Base-by-base conservation (phyloP, 2,888 invertebrate species). In the Drosophila algonquin region DNA sequence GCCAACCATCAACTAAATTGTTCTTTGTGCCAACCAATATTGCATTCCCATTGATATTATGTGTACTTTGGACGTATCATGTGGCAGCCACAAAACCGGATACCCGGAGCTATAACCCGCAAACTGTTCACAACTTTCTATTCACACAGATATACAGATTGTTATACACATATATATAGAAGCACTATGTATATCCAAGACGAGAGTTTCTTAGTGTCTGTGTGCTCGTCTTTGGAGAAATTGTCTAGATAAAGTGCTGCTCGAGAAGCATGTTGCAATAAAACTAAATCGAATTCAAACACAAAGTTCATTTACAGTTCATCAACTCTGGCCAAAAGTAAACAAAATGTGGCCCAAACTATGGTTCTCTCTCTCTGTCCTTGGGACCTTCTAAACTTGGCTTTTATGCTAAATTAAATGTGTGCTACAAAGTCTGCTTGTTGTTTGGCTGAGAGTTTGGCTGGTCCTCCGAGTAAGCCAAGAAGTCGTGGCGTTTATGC, bases 231-330 rank as follows among this genome's bases (percentile, higher is more conserved):
- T 73, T 73, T 73, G 65, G 60, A 54, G 2, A 76, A 64, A 69
- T 48, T 76, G 54, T 77, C 50, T 46, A 35, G 73, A 48, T 71
- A 52, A 35, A 72, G 67, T 56, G 69, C 50, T 59, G 59, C 68
- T 61, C 54, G 48, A 61, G 63, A 72, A 40, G 69, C 73, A 63
- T 72, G 54, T 53, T 63, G 76, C 80, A 85, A 82, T 89, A 74
- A 82, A 85, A 85, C 83, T 79, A 82, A 89, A 86, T 86, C 80
- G 80, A 89, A 86, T 89, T 80, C 83, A 85, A 87, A 79, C 86
- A 85, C 63, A 87, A 86, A 86, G 75, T 86, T 89, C 83, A 86
- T 86, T 86, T 86, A 79, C 86, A 86, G 88, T 89, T 89, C 85
- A 87, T 89, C 89, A 89, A 85, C 75, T 85, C 60, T 56, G 63